Evolutionary conservation across 2,888 invertebrate species (phyloP).

Genomic region (Leucania comma): DNA sequence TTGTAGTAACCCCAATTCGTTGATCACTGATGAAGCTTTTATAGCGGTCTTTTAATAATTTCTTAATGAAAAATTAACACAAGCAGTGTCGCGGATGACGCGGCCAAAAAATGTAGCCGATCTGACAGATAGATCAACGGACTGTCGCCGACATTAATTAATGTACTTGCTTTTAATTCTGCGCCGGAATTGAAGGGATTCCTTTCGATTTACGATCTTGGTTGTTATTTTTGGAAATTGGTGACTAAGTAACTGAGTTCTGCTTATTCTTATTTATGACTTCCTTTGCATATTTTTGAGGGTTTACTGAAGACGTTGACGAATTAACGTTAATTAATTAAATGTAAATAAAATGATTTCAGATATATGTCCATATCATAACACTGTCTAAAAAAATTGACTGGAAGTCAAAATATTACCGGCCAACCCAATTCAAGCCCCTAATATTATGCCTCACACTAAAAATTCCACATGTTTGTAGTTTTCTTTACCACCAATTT

Average conservation of each 20-base stretch:
- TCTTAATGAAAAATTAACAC: slow-evolving; percentile 85
- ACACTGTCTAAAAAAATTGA: not conserved
- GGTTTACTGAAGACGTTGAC: not conserved
- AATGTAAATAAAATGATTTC: not conserved
- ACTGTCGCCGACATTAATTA: slow-evolving; percentile 59
- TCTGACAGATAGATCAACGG: slow-evolving; percentile 58
- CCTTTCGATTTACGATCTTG: slow-evolving; percentile 22
- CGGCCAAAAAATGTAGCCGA: slow-evolving; percentile 72
- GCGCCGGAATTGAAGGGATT: slow-evolving; percentile 33
- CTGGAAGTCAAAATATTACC: not conserved
- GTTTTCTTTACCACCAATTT: slow-evolving; percentile 30
- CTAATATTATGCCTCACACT: not conserved
- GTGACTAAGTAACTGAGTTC: not conserved
- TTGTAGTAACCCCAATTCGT: slow-evolving; percentile 83
- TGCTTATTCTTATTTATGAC: not conserved
- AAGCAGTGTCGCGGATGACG: slow-evolving; percentile 80
- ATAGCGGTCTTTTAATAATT: slow-evolving; percentile 83
- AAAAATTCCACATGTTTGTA: not conserved
- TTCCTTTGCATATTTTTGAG: not conserved
- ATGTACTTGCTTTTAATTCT: slow-evolving; percentile 46
- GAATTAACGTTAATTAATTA: not conserved
- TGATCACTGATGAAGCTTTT: slow-evolving; percentile 78
- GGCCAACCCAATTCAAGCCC: not conserved
- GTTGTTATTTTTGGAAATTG: slow-evolving; percentile 18
- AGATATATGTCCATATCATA: not conserved